Base-by-base conservation (phyloP, 2,113 vertebrate genomes). In the Oceanites oceanicus region DNA sequence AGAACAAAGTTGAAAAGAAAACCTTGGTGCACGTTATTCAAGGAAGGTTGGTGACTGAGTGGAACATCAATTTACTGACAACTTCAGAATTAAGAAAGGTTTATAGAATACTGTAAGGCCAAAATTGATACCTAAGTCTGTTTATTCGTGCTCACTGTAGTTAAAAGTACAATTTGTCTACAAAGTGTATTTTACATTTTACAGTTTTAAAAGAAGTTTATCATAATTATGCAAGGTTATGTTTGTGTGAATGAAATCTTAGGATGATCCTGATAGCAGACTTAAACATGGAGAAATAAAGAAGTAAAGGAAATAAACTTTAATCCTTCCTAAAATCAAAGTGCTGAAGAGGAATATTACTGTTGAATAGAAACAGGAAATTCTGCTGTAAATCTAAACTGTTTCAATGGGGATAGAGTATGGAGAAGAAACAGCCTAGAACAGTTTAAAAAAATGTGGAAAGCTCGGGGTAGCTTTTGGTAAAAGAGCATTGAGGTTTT, bases 181-280 rank as follows among this genome's bases (percentile, higher is more conserved):
- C 34, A 40, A 79, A 62, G 23, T 29, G 2, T 92, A 90, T 82
- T 96, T 92, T 95, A 96, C 84, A 79, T 50, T 47, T 71, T 83
- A 66, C 17, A 91, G 36, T 10, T 92, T 67, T 40, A 13, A 53
- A 15, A 36, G 59, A 40, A 32, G 6, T 38, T 76, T 25, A 22
- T 26, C 21, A 18, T 19, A 38, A 6, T 10, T 49, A 13, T 6
- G 4, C 38, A 29, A 71, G 14, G 56, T 77, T 45, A 7, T 21
- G 6, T 13, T 53, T 59, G 8, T 42, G 19, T 38, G n/a, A 62
- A 3, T 42, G 18, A 83, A 52, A 15, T 17, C 34, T 71, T n/a
- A n/a, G 25, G 22, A 47, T 5, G 56, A 26, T 25, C 6, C 17
- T 74, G 49, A 40, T 22, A 80, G 70, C 55, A 76, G 73, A 25